Evolutionary conservation across 2,797 vertebrate species (phyloP).

Genomic region (Brachymystax lenok): DNA sequence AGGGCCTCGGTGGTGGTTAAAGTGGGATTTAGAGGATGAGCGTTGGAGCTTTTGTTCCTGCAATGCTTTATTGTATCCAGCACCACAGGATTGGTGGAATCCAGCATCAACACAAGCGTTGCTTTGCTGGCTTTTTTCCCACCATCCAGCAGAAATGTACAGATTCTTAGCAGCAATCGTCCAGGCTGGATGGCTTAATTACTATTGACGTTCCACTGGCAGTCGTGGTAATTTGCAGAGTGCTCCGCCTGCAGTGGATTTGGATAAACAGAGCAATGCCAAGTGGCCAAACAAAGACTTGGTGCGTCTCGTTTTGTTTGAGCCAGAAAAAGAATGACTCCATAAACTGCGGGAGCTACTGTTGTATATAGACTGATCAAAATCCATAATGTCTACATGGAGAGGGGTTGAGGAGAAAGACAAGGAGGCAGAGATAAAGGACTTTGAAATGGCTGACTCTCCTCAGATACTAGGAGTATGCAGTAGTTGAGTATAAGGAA

Average conservation of each 20-base stretch:
- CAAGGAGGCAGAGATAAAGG: background rate
- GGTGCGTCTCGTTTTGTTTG: conserved; percentile 26
- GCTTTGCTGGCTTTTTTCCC: conserved; percentile 45
- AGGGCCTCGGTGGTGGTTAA: conserved; percentile 25
- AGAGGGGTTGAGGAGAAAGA: background rate
- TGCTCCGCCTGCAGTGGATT: conserved; percentile 35
- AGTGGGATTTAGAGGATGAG: conserved; percentile 8
- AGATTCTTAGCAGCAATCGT: conserved; percentile 43
- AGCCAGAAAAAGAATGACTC: conserved; percentile 26
- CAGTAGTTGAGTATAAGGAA: background rate
- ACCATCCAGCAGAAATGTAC: conserved; percentile 34
- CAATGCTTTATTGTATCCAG: background rate
- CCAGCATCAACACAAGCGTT: conserved; percentile 16
- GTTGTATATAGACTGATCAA: background rate
- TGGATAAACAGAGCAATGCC: conserved; percentile 30
- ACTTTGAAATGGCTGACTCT: background rate
- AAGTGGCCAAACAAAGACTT: conserved; percentile 25
- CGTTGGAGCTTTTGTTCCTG: background rate
- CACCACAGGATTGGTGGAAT: background rate
- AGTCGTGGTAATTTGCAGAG: conserved; percentile 41
- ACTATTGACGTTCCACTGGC: conserved; percentile 44
- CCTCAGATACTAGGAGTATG: background rate
- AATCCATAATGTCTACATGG: background rate
- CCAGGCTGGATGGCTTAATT: conserved; percentile 51
- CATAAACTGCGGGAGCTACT: background rate